phyloP scores from a whole-genome alignment of 1,140 invertebrate genomes.

The Macrobrachium rosenbergii region DNA sequence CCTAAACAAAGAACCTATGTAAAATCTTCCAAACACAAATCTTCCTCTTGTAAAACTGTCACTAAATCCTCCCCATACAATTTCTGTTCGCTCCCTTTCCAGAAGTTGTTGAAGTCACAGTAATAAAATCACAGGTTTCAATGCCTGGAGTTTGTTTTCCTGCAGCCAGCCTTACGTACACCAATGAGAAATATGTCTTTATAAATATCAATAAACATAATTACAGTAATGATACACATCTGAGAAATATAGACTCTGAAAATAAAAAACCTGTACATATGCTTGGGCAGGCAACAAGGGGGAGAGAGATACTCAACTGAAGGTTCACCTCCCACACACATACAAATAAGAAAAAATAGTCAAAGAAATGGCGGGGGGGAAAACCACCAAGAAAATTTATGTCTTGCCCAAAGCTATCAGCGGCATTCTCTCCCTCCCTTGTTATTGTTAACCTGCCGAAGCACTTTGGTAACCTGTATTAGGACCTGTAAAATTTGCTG shows the following conservation, averaged over 20 bases:
- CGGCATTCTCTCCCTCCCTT: slow-evolving; percentile 44
- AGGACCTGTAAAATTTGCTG: slow-evolving; percentile 64
- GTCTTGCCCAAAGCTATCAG: slow-evolving; percentile 30
- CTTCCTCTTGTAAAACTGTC: too few species aligned
- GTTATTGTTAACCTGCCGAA: slow-evolving; percentile 49
- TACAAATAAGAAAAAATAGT: slow-evolving; percentile 42
- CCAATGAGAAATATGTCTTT: slow-evolving; percentile 63
- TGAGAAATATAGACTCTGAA: slow-evolving; percentile 65
- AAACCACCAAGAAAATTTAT: slow-evolving; percentile 39
- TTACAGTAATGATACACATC: slow-evolving; percentile 64
- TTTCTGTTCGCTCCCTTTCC: too few species aligned
- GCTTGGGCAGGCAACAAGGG: slow-evolving; percentile 55
- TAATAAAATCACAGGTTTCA: slow-evolving; percentile 24
- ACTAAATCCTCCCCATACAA: too few species aligned
- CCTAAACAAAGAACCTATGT: too few species aligned
- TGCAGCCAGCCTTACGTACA: slow-evolving; percentile 60
- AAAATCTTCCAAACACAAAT: too few species aligned
- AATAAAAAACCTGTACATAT: slow-evolving; percentile 65
- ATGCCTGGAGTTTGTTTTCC: slow-evolving; percentile 44
- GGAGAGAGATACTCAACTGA: slow-evolving; percentile 24
- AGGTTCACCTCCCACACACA: slow-evolving; percentile 31
- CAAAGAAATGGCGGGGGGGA: slow-evolving; percentile 21
- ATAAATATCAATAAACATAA: slow-evolving; percentile 65
- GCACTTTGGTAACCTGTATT: slow-evolving; percentile 63
- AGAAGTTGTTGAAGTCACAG: too few species aligned